A percentile compares a stretch with the other conserved stretches of the same genome.
Evolutionary conservation across 2,113 vertebrate species (phyloP).

Genomic region (Coptodon bakossiorum): DNA sequence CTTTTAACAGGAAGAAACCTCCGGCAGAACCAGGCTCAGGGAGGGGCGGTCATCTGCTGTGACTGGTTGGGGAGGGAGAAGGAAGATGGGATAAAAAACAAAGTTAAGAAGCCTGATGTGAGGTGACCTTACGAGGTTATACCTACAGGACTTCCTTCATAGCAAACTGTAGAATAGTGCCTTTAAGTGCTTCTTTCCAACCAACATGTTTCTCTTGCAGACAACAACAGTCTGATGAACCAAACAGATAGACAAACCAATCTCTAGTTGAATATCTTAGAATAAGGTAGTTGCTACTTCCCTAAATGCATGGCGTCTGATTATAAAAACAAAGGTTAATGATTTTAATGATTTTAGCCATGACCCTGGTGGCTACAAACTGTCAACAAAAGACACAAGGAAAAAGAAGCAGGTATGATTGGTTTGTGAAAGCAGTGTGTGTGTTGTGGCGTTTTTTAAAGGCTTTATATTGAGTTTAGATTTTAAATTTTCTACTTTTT

Average conservation of each 20-base stretch:
- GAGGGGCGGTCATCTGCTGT: background rate
- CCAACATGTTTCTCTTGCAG: background rate
- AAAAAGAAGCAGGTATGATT: background rate
- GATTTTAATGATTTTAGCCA: background rate
- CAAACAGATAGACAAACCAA: background rate
- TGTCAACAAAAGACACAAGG: background rate
- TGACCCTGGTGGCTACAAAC: background rate
- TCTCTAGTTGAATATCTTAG: background rate
- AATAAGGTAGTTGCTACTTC: background rate
- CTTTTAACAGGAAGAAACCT: background rate
- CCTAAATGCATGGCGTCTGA: background rate
- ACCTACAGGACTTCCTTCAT: background rate
- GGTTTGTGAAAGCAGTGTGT: background rate
- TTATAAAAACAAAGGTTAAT: background rate
- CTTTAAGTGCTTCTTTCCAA: conserved; percentile 31
- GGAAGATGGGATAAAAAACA: background rate
- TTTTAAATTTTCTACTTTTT: background rate
- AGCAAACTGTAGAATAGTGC: conserved; percentile 34
- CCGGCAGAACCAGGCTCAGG: fast-evolving
- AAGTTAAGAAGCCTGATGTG: background rate
- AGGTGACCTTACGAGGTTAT: background rate
- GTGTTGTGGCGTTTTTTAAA: background rate
- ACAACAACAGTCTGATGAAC: background rate
- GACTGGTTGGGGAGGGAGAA: background rate
- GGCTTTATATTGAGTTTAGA: background rate